Conservation (phyloP, 1,140 invertebrate genomes). For the Caenorhabditis remanei region DNA sequence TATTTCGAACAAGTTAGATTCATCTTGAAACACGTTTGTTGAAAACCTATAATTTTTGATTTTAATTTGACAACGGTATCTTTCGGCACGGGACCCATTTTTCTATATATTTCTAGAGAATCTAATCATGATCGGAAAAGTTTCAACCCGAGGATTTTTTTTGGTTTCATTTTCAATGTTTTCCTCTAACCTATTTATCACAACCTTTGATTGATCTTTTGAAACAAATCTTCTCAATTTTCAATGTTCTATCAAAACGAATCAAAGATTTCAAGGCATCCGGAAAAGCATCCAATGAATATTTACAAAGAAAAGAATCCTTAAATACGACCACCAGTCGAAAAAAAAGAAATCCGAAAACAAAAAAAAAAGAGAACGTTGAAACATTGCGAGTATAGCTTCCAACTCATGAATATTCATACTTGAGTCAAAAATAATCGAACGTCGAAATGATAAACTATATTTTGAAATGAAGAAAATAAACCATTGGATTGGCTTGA, state of each 20-base stretch:
- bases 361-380: not conserved
- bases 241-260: not conserved
- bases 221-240: too few species aligned
- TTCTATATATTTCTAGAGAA: too few species aligned
- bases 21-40: too few species aligned
- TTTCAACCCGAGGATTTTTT: too few species aligned
- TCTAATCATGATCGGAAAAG: not conserved
- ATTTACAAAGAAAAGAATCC: not conserved
- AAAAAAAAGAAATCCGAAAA: not conserved
- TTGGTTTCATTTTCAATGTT: too few species aligned
- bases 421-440: constrained; percentile 16
- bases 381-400: not conserved
- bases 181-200: too few species aligned
- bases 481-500: not conserved
- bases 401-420: constrained; percentile 37
- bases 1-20: too few species aligned
- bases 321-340: too few species aligned
- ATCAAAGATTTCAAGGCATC: not conserved
- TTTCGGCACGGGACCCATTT: too few species aligned
- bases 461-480: not conserved
- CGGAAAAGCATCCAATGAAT: not conserved
- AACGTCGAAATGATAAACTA: not conserved
- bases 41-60: too few species aligned
- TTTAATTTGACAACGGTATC: too few species aligned
- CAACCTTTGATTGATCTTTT: too few species aligned